A percentile compares a stretch with the other conserved stretches of the same genome.
These are phyloP conservation scores for Hoplostethus atlanticus DNA, from an alignment of 2,797 vertebrate genomes.

Conservation along the genomic window DNA sequence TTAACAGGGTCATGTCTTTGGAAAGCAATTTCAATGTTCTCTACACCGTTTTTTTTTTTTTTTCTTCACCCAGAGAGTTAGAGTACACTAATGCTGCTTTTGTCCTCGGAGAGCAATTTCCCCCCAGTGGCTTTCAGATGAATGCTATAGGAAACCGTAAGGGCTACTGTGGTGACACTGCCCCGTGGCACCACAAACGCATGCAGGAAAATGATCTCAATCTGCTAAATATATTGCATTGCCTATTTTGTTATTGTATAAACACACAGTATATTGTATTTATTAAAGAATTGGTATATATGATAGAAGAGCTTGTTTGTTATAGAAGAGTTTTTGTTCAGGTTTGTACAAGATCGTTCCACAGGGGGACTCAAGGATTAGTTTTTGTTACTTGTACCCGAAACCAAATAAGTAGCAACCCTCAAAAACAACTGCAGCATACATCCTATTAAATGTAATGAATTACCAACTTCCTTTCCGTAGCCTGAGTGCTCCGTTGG, in stretches of 20 bases:
- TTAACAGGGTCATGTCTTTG: slow-evolving; percentile 32
- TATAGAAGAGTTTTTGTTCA: slow-evolving; percentile 20
- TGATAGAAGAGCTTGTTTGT: slow-evolving; percentile 30
- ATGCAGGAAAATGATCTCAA: slow-evolving; percentile 35
- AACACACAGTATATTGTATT: slow-evolving; percentile 49
- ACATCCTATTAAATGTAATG: slow-evolving; percentile 75
- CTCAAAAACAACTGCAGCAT: slow-evolving; percentile 58
- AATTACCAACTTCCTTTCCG: slow-evolving; percentile 68
- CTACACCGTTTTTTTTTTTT: slow-evolving; percentile 15
- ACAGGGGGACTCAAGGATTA: slow-evolving; percentile 41
- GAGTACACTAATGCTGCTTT: slow-evolving; percentile 52
- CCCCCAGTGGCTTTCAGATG: slow-evolving; percentile 33
- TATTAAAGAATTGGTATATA: slow-evolving; percentile 33
- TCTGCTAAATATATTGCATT: slow-evolving; percentile 46
- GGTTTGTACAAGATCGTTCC: slow-evolving; percentile 27
- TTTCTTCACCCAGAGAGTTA: slow-evolving; percentile 8
- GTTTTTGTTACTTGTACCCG: slow-evolving; percentile 65
- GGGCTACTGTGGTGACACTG: slow-evolving; percentile 9
- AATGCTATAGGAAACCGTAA: slow-evolving; percentile 35
- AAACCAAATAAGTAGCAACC: slow-evolving; percentile 59
- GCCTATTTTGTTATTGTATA: slow-evolving; percentile 45
- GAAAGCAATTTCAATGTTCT: slow-evolving; percentile 43
- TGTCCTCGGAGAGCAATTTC: slow-evolving; percentile 57
- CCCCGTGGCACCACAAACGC: slow-evolving; percentile 12
- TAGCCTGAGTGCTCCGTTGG: slow-evolving; percentile 44